Evolutionary conservation across 2,888 invertebrate genomes (phyloP).

Genomic region (Sinotaia quadrata): DNA sequence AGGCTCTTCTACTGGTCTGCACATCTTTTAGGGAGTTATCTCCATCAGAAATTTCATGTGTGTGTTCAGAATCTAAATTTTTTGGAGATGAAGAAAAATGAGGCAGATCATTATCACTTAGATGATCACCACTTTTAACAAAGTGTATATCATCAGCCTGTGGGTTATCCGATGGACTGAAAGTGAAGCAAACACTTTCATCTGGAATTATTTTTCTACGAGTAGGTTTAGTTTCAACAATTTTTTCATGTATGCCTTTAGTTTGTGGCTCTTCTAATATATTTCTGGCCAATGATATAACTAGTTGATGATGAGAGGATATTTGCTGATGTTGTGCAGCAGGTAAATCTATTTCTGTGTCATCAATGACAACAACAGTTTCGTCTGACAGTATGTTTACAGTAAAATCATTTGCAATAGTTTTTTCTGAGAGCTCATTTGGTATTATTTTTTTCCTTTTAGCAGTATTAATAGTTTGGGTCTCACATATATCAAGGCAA

Average conservation of each 20-base stretch:
- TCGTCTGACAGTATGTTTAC: conserved; percentile 6
- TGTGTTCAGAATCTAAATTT: too few species aligned
- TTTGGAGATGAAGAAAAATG: too few species aligned
- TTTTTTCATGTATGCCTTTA: background rate
- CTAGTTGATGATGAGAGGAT: background rate
- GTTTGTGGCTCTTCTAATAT: background rate
- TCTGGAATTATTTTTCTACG: conserved; percentile 23
- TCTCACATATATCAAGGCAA: conserved; percentile 2
- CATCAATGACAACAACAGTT: conserved; percentile 19
- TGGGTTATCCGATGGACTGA: too few species aligned
- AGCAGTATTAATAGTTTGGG: background rate
- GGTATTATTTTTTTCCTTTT: conserved; percentile 39
- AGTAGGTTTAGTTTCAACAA: background rate
- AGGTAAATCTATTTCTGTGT: too few species aligned
- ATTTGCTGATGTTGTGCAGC: background rate
- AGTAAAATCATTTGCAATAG: background rate
- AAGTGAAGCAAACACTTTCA: background rate
- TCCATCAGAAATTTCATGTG: too few species aligned
- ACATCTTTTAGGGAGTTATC: background rate
- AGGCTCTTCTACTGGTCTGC: background rate
- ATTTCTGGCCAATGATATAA: background rate
- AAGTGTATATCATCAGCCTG: too few species aligned
- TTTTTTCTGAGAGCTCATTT: conserved; percentile 25
- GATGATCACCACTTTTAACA: too few species aligned
- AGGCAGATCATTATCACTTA: too few species aligned